Conservation (phyloP, 2,113 vertebrate species). For the Atlantisia rogersi region DNA sequence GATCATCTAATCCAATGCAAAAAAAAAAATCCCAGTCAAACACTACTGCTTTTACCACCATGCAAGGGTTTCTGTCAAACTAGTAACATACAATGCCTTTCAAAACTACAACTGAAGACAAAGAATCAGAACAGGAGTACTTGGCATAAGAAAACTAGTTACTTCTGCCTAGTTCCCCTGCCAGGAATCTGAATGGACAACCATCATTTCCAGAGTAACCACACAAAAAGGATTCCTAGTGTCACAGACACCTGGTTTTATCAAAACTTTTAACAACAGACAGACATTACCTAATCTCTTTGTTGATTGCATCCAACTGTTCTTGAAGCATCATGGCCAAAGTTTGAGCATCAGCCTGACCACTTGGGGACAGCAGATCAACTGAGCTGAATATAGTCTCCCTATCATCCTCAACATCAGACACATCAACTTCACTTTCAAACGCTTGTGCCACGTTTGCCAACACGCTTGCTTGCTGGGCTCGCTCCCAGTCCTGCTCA, state of each 20-base stretch:
- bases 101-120: not conserved
- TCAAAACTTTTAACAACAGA: not conserved
- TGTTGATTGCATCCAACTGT: constrained; percentile 97
- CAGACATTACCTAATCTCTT: constrained; percentile 88
- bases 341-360: constrained; percentile 96
- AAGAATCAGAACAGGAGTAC: not conserved
- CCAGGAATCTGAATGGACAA: not conserved
- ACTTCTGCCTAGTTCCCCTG: not conserved
- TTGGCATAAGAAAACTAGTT: not conserved
- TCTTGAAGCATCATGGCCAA: constrained; percentile 97
- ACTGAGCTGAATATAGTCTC: constrained; percentile 93
- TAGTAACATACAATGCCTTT: not conserved
- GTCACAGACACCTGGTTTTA: not conserved
- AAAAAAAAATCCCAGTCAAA: not conserved
- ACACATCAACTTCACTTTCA: constrained; percentile 92
- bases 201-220: not conserved
- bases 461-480: constrained; percentile 95
- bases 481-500: constrained; percentile 97
- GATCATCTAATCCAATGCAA: not conserved
- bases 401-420: constrained; percentile 90
- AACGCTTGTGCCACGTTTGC: constrained; percentile 96
- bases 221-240: not conserved
- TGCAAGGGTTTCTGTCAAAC: not conserved
- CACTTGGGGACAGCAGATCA: constrained; percentile 91
- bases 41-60: not conserved